Conservation (phyloP, 2,888 invertebrate species). For the Amphipoea oculea region DNA sequence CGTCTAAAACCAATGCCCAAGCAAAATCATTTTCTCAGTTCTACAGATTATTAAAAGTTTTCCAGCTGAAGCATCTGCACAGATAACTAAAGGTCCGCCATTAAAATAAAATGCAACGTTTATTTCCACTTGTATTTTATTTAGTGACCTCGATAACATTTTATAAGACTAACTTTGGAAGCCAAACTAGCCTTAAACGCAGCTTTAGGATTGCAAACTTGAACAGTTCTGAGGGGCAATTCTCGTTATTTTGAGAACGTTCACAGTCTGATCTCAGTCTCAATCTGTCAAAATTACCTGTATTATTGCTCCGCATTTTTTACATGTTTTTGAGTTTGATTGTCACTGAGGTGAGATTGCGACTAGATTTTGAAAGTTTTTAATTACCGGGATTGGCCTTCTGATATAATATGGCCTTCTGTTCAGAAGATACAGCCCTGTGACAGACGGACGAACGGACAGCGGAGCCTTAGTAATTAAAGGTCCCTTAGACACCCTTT, state of each 20-base stretch:
- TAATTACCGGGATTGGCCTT: background rate
- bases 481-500: background rate
- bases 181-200: constrained; percentile 9
- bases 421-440: background rate
- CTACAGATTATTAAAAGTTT: constrained; percentile 48
- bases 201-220: constrained; percentile 1
- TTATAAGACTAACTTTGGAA: background rate
- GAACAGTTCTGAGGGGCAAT: background rate
- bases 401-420: constrained; percentile 13
- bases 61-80: constrained; percentile 16
- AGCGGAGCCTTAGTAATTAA: background rate
- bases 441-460: background rate
- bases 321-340: background rate
- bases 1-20: constrained; percentile 9
- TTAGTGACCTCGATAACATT: constrained; percentile 29
- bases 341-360: accelerated
- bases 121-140: constrained; percentile 40
- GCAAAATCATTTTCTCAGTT: constrained; percentile 13
- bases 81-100: constrained; percentile 28
- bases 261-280: background rate
- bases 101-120: constrained; percentile 55
- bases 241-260: background rate
- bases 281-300: background rate
- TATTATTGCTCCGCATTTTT: background rate
- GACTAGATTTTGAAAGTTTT: background rate